Evolutionary conservation across 2,113 vertebrate genomes (phyloP), one percentile per base, ranked within the genome.

Genomic region (Leiothrix lutea): DNA sequence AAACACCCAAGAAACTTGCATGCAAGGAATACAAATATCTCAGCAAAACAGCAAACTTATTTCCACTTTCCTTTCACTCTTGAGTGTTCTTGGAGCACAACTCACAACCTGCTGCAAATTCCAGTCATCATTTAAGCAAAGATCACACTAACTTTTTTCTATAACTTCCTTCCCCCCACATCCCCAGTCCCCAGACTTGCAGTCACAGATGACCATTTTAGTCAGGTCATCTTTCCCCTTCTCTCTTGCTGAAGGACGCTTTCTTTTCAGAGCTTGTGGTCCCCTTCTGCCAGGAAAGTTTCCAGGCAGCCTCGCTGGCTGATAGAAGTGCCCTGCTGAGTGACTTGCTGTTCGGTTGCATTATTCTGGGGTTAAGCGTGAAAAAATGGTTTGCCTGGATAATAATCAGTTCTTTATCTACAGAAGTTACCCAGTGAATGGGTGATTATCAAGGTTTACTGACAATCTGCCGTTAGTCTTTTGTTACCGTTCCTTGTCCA

Each of bases 351-450:
- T 94, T 94, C 33, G 3, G 17, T 77, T 91, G 64, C n/a, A 33
- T 92, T 95, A 83, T 89, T 94, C 80, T 42, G 64, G 72, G 64
- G 44, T 88, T 95, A 56, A 81, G 75, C 83, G 91, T 86, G 72
- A 91, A 94, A 88, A 92, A 94, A 64, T 73, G 42, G 56, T 58
- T 92, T 96, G 33, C 69, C 84, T 88, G 77, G 60, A 31, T 84
- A 92, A 94, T 92, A 95, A 94, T 80, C 22, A 57, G 69, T 89
- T 94, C 88, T 95, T 97, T 96, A 92, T 95, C 69, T 58, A 17
- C 67, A 67, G 95, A 91, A 96, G 40, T 60, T 96, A 56, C 75
- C 57, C 64, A 67, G 22, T 94, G 91, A 97, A 94, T 94, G 60
- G 44, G 69, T 74, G 67, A 95, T 95, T 91, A 79, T 94, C 53